Evolutionary conservation across 2,113 vertebrate species (phyloP).

Genomic region (Corythornis madagascariensis): DNA sequence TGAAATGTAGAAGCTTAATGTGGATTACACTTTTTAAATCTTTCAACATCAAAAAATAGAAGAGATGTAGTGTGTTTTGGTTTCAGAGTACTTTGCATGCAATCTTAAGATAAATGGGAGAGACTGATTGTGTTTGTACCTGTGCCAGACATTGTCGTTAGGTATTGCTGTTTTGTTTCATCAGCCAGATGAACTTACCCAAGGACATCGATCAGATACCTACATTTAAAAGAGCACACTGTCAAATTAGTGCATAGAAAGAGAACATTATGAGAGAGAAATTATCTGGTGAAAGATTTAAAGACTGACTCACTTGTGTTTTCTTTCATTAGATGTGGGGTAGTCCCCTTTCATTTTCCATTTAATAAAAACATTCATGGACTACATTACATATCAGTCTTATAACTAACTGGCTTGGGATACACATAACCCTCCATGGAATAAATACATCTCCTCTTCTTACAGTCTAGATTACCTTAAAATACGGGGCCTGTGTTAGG

Average conservation of each 20-base stretch:
- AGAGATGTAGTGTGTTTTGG: conserved; percentile 38
- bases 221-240: conserved; percentile 64
- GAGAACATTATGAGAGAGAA: conserved; percentile 64
- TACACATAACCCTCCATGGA: not conserved
- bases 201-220: conserved; percentile 55
- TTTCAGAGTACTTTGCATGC: conserved; percentile 54
- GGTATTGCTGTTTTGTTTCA: conserved; percentile 73
- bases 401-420: not conserved
- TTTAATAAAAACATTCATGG: conserved; percentile 31
- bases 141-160: conserved; percentile 51
- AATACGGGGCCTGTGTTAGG: not conserved
- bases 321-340: conserved; percentile 50
- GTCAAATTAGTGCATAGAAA: conserved; percentile 70
- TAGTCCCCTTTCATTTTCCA: conserved; percentile 46
- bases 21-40: conserved; percentile 55
- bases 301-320: conserved; percentile 52
- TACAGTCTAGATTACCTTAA: not conserved
- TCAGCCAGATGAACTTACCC: conserved; percentile 59
- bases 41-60: conserved; percentile 62
- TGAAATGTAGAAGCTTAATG: conserved; percentile 66
- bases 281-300: conserved; percentile 69
- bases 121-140: conserved; percentile 62
- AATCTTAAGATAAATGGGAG: conserved; percentile 63
- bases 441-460: not conserved
- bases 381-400: not conserved